A percentile compares a stretch with the other conserved stretches of the same genome.
Conservation (phyloP, 1,140 invertebrate genomes). For the Meloidogyne hapla region DNA sequence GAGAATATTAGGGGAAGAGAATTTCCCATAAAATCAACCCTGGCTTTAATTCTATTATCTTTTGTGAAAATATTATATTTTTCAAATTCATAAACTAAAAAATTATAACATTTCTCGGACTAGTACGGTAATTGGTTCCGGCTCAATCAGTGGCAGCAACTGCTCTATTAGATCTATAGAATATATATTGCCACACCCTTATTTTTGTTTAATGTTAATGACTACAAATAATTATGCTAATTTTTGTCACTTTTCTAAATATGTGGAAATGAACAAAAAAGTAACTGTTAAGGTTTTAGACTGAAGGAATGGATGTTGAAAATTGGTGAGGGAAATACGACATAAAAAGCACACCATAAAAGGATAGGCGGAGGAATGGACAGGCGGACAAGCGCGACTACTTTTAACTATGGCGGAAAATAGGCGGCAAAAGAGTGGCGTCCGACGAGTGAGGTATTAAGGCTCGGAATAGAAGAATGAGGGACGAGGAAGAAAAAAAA, state of each 20-base stretch:
- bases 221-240: not conserved
- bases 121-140: too few species aligned
- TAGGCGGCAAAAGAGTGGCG: not conserved
- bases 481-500: constrained; percentile 8
- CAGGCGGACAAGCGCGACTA: constrained; percentile 10
- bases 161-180: too few species aligned
- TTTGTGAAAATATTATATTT: too few species aligned
- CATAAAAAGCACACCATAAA: not conserved
- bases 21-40: too few species aligned
- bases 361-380: constrained; percentile 7
- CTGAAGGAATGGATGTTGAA: not conserved
- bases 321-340: not conserved
- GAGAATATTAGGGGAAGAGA: too few species aligned
- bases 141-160: too few species aligned
- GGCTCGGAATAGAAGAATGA: not conserved
- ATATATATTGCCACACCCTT: too few species aligned
- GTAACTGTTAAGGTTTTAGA: not conserved
- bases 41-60: too few species aligned
- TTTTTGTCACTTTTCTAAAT: not conserved
- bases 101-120: too few species aligned
- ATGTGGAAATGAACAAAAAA: not conserved
- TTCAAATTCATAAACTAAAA: too few species aligned
- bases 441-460: not conserved
- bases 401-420: constrained; percentile 1
- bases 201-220: not conserved